Conservation (phyloP, 2,113 vertebrate genomes). For the Cairina moschata region DNA sequence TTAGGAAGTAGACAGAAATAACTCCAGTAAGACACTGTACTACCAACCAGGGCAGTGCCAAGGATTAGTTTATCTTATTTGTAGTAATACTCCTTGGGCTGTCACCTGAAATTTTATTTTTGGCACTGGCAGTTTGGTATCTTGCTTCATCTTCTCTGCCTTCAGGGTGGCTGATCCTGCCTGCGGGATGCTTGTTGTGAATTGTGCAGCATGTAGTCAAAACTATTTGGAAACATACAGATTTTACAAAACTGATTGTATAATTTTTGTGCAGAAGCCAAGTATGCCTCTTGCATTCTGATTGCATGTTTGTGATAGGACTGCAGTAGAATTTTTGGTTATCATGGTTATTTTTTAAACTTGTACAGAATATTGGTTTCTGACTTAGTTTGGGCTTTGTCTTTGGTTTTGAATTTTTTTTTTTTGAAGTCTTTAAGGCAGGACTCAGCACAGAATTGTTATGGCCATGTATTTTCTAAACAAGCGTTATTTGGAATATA, state of each 20-base stretch:
- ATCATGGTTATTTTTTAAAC: not conserved
- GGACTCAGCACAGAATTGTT: not conserved
- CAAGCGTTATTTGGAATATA: not conserved
- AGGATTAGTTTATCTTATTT: conserved; percentile 17
- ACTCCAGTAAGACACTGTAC: not conserved
- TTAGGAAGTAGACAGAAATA: conserved; percentile 38
- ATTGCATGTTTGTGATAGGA: not conserved
- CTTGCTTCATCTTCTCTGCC: not conserved
- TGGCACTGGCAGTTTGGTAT: not conserved
- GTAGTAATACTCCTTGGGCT: not conserved
- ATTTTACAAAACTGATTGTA: not conserved
- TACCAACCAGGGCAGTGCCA: not conserved
- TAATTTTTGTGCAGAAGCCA: not conserved
- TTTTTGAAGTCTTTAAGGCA: not conserved
- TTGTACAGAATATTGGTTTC: not conserved
- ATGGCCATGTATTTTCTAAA: not conserved
- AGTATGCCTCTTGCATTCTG: not conserved
- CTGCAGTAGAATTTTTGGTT: not conserved
- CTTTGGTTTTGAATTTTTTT: not conserved
- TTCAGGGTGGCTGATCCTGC: not conserved
- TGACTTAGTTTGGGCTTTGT: not conserved
- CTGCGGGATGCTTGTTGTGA: not conserved
- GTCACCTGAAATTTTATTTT: conserved; percentile 2
- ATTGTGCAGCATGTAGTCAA: not conserved
- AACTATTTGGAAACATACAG: not conserved